Evolutionary conservation across 2,888 invertebrate genomes (phyloP).

Genomic region (Thymelicus lineola): DNA sequence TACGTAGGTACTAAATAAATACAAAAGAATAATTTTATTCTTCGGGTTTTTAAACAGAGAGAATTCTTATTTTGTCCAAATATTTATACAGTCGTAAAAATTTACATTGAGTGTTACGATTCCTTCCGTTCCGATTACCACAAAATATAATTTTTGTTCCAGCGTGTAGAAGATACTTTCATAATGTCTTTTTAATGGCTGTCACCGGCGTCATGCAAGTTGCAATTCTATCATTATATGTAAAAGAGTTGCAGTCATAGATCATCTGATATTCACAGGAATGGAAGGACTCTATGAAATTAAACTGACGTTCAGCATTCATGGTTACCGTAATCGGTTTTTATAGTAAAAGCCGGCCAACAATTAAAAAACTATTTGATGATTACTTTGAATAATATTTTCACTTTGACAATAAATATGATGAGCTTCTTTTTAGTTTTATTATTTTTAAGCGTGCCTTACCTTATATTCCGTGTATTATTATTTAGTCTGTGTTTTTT

Average conservation of each 20-base stretch:
- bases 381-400: too few relatives aligned
- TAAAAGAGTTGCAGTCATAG: slow-evolving; percentile 11
- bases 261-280: slow-evolving; percentile 10
- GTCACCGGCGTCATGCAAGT: slow-evolving; percentile 4
- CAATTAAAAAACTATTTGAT: too few relatives aligned
- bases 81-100: background rate
- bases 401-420: too few relatives aligned
- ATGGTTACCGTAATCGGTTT: too few relatives aligned
- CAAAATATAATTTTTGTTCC: background rate
- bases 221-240: slow-evolving; percentile 11
- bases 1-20: too few relatives aligned
- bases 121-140: too few relatives aligned
- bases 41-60: background rate
- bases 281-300: slow-evolving; percentile 15
- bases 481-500: too few relatives aligned
- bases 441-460: too few relatives aligned
- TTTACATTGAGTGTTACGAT: background rate
- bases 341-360: too few relatives aligned
- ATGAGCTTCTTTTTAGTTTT: too few relatives aligned
- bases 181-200: slow-evolving; percentile 28
- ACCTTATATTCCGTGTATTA: too few relatives aligned
- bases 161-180: slow-evolving; percentile 12
- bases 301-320: slow-evolving; percentile 15
- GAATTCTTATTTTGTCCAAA: background rate
- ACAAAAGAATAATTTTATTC: too few relatives aligned